Conservation (phyloP, 2,113 vertebrate genomes). For the Petrocephalus microphthalmus region DNA sequence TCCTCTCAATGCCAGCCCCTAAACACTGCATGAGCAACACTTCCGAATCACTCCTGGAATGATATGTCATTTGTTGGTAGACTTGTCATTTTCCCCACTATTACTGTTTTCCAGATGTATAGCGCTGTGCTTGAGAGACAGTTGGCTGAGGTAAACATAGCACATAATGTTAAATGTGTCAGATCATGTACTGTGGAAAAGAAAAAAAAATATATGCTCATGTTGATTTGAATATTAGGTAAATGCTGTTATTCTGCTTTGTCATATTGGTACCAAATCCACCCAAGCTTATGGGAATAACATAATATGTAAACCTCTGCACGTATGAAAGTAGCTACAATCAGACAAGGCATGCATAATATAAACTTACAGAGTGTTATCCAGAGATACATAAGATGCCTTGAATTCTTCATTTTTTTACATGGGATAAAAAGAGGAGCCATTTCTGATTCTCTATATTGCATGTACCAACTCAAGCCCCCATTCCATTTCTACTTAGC, state of each 20-base stretch:
- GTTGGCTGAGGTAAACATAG: background rate
- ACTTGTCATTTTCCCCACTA: constrained; percentile 46
- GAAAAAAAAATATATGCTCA: background rate
- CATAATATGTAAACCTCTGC: background rate
- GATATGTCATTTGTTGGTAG: constrained; percentile 22
- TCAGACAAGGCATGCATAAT: background rate
- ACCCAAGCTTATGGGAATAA: background rate
- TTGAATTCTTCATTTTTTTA: background rate
- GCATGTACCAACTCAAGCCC: background rate
- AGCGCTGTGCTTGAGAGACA: background rate
- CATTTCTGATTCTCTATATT: background rate
- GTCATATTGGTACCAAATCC: background rate
- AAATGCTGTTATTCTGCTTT: constrained; percentile 1
- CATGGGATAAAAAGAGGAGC: background rate
- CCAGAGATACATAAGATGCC: background rate
- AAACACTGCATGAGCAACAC: constrained; percentile 3
- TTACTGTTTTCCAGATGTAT: constrained; percentile 11
- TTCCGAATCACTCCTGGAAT: constrained; percentile 6
- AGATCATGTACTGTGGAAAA: background rate
- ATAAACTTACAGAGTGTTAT: background rate
- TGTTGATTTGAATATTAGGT: constrained; percentile 7
- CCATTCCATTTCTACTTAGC: constrained; percentile 55
- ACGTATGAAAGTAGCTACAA: background rate
- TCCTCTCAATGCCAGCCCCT: background rate
- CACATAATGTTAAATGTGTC: background rate